Evolutionary conservation across 2,797 vertebrate genomes (phyloP).

Genomic region (Hydrolagus colliei): DNA sequence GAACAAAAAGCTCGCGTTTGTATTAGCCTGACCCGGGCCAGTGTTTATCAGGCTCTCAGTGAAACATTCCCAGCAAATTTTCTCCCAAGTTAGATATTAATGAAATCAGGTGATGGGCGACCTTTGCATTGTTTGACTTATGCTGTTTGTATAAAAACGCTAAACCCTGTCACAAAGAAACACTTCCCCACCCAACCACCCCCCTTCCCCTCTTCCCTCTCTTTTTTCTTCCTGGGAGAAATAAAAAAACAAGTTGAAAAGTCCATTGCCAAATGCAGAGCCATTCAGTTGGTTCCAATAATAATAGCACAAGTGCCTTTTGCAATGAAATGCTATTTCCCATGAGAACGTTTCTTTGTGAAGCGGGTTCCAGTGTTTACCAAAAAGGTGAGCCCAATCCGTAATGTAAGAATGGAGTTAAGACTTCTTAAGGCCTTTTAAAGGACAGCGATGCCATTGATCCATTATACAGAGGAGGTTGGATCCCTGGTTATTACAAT

Average conservation of each 20-base stretch:
- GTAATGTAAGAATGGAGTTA: neutral
- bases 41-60: neutral
- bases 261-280: neutral
- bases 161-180: neutral
- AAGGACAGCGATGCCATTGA: neutral
- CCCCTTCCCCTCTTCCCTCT: no score
- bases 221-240: no score
- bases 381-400: neutral
- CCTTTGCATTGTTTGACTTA: slow-evolving; percentile 3
- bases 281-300: neutral
- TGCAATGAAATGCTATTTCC: neutral
- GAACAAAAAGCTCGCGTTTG: neutral
- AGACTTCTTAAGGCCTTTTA: neutral
- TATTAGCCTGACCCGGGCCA: neutral
- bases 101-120: neutral
- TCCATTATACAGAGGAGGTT: neutral
- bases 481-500: neutral
- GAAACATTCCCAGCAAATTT: neutral
- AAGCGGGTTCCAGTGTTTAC: neutral
- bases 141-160: neutral
- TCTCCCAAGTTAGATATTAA: neutral
- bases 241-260: neutral
- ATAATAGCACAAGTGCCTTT: neutral
- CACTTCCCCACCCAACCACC: no score
- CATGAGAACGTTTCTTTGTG: neutral